Evolutionary conservation across 2,113 vertebrate genomes (phyloP).

Genomic region (Tangachromis dhanisi): DNA sequence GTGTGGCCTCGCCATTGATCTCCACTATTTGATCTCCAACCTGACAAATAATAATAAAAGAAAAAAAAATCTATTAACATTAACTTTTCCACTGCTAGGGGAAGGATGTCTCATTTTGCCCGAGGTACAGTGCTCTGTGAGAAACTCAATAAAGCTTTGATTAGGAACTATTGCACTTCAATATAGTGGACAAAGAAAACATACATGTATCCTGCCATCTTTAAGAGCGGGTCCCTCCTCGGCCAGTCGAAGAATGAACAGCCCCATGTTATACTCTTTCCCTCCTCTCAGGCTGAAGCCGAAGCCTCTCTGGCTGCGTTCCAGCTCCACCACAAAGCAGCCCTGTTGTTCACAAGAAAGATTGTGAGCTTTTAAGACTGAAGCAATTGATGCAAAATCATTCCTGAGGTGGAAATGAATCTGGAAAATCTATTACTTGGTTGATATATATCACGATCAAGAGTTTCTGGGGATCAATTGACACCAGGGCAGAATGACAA

Average conservation of each 20-base stretch:
- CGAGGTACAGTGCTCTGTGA: background rate
- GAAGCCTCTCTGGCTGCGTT: slow-evolving; percentile 87
- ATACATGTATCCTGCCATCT: slow-evolving; percentile 89
- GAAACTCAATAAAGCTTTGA: background rate
- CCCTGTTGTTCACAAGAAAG: slow-evolving; percentile 61
- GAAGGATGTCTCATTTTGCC: background rate
- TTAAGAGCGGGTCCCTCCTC: slow-evolving; percentile 90
- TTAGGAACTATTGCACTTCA: background rate
- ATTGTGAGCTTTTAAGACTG: background rate
- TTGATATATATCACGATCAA: background rate
- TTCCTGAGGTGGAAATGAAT: background rate
- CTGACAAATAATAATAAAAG: slow-evolving; percentile 53
- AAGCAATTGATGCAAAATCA: background rate
- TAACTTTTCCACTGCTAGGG: background rate
- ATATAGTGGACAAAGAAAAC: slow-evolving; percentile 37
- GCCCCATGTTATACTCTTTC: slow-evolving; percentile 97
- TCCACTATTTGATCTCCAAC: slow-evolving; percentile 99
- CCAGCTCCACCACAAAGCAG: slow-evolving; percentile 88
- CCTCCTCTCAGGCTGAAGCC: slow-evolving; percentile 95
- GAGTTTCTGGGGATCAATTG: background rate
- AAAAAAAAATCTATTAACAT: background rate
- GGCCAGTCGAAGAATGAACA: slow-evolving; percentile 93
- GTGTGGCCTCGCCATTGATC: slow-evolving; percentile 94
- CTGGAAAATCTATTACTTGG: background rate
- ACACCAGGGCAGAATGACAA: background rate